Evolutionary conservation across 2,888 invertebrate genomes (phyloP), one percentile per base, ranked within the genome.

Genomic region (Cerastis rubricosa): DNA sequence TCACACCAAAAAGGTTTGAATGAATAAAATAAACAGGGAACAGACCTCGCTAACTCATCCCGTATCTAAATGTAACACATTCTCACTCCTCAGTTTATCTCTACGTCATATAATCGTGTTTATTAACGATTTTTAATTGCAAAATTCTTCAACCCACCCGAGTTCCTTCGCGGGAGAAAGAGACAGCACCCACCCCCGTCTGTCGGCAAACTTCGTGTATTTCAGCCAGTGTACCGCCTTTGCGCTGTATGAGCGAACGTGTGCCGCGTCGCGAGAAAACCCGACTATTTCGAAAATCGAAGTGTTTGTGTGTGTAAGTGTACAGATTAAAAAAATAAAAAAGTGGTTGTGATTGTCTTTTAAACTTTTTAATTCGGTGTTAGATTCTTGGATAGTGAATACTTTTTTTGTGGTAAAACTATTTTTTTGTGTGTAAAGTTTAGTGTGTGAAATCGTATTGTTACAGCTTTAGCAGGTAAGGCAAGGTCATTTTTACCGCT

Each of bases 81-180:
- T 80, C 57, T 80, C 76, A 67, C 76, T 70, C 79, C 71, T 72
- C 74, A 78, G 65, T 83, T 88, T 80, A 87, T 86, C 76, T 77
- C 77, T 76, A 83, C 83, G 80, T 81, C 81, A 81, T 85, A 80
- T 89, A 89, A 90, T 89, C 86, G 77, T 90, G 89, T 91, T 91
- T 92, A 89, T 88, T 89, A 92, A 92, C 89, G 91, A 91, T 90
- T 92, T 91, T 89, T 91, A 91, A 92, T 92, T 92, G 90, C 88
- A 75, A 89, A 92, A 91, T 91, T 91, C 88, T 86, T 90, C 75
- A 85, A 87, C 81, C 88, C 88, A 61, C 79, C 71, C 83, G 86
- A 77, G 86, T 85, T 90, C 82, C 86, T 88, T 87, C 77, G 81
- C 57, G 85, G 54, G 64, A 49, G 87, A 91, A 72, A 76, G 89